These are phyloP conservation scores for Colinus virginianus DNA, from an alignment of 2,113 vertebrate genomes.

Conservation along the genomic window DNA sequence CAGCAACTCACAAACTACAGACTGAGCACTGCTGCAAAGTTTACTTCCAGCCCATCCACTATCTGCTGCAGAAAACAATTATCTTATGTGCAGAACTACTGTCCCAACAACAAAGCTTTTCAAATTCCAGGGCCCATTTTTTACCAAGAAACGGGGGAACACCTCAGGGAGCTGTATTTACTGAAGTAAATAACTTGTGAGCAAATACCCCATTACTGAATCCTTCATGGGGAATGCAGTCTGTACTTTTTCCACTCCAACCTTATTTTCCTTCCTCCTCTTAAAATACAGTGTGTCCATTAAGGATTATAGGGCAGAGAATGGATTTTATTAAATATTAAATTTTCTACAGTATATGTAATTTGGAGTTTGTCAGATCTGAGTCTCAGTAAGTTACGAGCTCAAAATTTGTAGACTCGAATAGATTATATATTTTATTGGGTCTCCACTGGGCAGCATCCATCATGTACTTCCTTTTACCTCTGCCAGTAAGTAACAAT, in stretches of 20 bases:
- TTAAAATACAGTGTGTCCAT: background rate
- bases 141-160: fast-evolving
- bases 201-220: background rate
- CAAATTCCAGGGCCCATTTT: background rate
- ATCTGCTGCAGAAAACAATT: background rate
- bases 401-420: background rate
- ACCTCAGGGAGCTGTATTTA: fast-evolving
- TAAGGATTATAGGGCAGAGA: background rate
- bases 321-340: background rate
- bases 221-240: background rate
- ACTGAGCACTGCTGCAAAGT: fast-evolving
- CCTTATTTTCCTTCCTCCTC: background rate
- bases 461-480: background rate
- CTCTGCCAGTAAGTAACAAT: background rate
- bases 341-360: background rate
- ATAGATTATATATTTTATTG: background rate
- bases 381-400: background rate
- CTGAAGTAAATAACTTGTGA: background rate
- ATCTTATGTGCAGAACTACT: background rate
- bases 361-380: background rate
- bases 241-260: background rate
- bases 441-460: background rate
- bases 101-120: background rate
- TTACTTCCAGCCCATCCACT: fast-evolving
- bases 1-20: fast-evolving